Evolutionary conservation across 2,113 vertebrate genomes (phyloP), one percentile per base, ranked within the genome.

Genomic region (Eptesicus fuscus): DNA sequence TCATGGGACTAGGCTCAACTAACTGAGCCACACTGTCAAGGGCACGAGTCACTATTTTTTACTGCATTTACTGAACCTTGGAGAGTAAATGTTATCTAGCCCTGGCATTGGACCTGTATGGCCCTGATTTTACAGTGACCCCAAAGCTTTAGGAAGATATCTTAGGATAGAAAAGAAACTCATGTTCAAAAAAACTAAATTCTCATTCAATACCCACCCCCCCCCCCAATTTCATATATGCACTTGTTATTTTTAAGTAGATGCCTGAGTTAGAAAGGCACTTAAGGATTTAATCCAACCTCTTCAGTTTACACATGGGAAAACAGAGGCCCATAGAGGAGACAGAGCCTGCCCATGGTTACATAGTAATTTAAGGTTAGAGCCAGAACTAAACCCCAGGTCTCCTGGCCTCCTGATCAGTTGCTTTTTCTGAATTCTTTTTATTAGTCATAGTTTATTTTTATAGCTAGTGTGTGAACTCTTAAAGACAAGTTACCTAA

Each of bases 1-100:
- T 30, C 28, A 65, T 65, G 30, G 5, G 13, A 65, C 30, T 30
- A 32, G 32, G 61, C 61, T 30, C 61, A 65, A 32, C 30, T 30
- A 32, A 65, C 5, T 65, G 30, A 65, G 13, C 30, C 28, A 65
- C 61, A 65, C 12, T 1, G 1, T 30, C 30, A 30, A 65, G 12
- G 61, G 13, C 30, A 93, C 94, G 92, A 97, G 53, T 93, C 94
- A 96, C 59, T 82, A 93, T 83, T 74, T 95, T 96, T 93, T 86
- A 91, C 53, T 95, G 23, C n/a, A 79, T 94, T 95, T 96, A 91
- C 83, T 89, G 78, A 91, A 78, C 92, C 53, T 94, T 88, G 49
- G 22, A 94, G 73, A 95, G 47, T 65, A 96, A 89, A 83, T 93
- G 42, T 91, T 96, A 73, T 76, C n/a, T 94, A 63, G 32, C 23